These are phyloP conservation scores for Merodon equestris DNA, from an alignment of 2,888 invertebrate species.

Conservation along the genomic window DNA sequence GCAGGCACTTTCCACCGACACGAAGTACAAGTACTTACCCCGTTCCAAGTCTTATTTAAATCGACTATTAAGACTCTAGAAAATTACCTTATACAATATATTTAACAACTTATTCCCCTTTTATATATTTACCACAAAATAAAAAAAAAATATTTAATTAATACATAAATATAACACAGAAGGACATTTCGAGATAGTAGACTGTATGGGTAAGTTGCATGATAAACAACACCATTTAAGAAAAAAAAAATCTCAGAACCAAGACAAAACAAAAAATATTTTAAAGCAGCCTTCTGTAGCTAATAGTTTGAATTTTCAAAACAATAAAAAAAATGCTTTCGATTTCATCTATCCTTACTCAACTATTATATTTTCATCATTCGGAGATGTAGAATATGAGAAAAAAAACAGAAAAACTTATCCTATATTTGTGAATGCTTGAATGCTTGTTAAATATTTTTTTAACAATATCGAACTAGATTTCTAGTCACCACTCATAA, in stretches of 20 bases:
- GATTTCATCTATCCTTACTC: too few species aligned
- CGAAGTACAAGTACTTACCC: too few species aligned
- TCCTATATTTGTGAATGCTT: slow-evolving; percentile 64
- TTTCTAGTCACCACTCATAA: slow-evolving; percentile 39
- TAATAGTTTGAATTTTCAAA: slow-evolving; percentile 60
- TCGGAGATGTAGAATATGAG: neutral
- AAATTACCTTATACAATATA: slow-evolving; percentile 42
- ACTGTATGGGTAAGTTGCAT: slow-evolving; percentile 86
- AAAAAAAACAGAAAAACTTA: slow-evolving; percentile 46
- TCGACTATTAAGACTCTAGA: neutral
- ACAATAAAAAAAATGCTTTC: slow-evolving; percentile 33
- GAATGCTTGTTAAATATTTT: slow-evolving; percentile 63
- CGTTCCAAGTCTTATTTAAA: too few species aligned
- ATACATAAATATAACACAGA: slow-evolving; percentile 80
- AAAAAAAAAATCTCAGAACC: slow-evolving; percentile 67
- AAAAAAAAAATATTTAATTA: slow-evolving; percentile 63
- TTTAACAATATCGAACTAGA: slow-evolving; percentile 38
- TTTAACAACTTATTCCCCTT: slow-evolving; percentile 44
- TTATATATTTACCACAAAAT: slow-evolving; percentile 47
- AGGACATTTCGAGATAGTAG: slow-evolving; percentile 94
- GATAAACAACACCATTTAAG: slow-evolving; percentile 73
- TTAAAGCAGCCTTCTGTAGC: slow-evolving; percentile 65
- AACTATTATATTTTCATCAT: neutral
- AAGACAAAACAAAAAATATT: slow-evolving; percentile 40
- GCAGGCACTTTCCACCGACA: too few species aligned